Conservation (phyloP, 2,113 vertebrate genomes). For the Andinoacara biseriatus region DNA sequence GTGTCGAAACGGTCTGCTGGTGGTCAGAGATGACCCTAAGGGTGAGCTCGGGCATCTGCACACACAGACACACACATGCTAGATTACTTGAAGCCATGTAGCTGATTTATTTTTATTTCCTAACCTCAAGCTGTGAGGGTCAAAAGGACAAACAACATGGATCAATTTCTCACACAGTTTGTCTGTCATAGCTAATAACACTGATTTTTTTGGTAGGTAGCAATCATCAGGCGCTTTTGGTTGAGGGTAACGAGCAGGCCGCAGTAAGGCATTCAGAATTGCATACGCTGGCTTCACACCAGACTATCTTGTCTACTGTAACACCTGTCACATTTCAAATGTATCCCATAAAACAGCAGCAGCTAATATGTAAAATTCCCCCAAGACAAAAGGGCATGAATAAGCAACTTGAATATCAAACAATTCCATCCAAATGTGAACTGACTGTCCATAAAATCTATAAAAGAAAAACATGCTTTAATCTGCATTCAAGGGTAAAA, state of each 20-base stretch:
- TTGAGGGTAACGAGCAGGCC: not conserved
- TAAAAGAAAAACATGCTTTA: not conserved
- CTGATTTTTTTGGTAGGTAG: not conserved
- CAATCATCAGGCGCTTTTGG: not conserved
- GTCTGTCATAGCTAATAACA: not conserved
- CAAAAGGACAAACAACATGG: slow-evolving; percentile 4
- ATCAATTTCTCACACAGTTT: not conserved
- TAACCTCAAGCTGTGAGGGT: slow-evolving; percentile 20
- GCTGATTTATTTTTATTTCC: slow-evolving; percentile 20
- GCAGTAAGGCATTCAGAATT: not conserved
- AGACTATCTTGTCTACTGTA: not conserved
- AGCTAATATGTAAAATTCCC: not conserved
- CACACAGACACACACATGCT: not conserved
- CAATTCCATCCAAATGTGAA: not conserved
- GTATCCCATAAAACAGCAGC: not conserved
- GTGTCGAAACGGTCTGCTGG: slow-evolving; percentile 94
- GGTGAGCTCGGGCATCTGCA: slow-evolving; percentile 75
- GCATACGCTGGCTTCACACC: not conserved
- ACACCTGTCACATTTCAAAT: not conserved
- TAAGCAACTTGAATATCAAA: not conserved
- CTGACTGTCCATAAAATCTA: not conserved
- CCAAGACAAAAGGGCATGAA: not conserved
- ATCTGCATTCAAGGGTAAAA: not conserved
- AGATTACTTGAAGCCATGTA: not conserved
- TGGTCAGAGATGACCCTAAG: slow-evolving; percentile 96